These are phyloP conservation scores for Halotydeus destructor DNA, from an alignment of 1,140 invertebrate species.

Conservation along the genomic window DNA sequence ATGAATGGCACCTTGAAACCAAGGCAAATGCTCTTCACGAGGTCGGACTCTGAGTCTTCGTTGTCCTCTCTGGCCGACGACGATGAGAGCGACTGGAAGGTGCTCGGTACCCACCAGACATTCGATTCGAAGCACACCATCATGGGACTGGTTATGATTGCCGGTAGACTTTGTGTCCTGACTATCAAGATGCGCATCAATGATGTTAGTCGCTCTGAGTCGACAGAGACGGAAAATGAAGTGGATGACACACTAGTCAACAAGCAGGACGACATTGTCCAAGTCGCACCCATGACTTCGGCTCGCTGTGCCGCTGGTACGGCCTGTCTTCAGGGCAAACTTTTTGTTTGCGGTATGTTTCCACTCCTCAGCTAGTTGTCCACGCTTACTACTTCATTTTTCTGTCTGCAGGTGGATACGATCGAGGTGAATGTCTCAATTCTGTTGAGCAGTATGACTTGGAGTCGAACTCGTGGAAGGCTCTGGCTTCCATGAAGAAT, in stretches of 20 bases:
- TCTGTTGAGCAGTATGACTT: constrained; percentile 50
- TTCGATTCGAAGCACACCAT: constrained; percentile 37
- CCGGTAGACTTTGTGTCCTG: constrained; percentile 36
- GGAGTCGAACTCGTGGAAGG: constrained; percentile 40
- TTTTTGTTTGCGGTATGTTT: constrained; percentile 47
- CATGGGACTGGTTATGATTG: constrained; percentile 40
- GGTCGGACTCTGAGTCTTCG: constrained; percentile 32
- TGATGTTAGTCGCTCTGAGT: constrained; percentile 18
- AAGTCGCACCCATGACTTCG: constrained; percentile 39
- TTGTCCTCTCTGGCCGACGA: constrained; percentile 27
- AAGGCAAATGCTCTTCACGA: constrained; percentile 35
- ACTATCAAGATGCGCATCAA: constrained; percentile 38
- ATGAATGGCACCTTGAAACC: constrained; percentile 27
- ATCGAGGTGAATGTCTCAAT: constrained; percentile 55
- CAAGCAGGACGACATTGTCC: constrained; percentile 12
- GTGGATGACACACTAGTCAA: constrained; percentile 2
- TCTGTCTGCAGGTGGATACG: constrained; percentile 47
- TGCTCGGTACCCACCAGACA: constrained; percentile 36
- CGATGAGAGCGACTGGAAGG: constrained; percentile 40
- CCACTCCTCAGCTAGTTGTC: constrained; percentile 1
- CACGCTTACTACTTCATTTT: constrained; percentile 7
- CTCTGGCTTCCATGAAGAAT: constrained; percentile 41
- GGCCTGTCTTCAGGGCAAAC: constrained; percentile 38
- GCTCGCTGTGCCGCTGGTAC: constrained; percentile 51
- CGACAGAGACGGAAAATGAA: constrained; percentile 11